Percentiles rank a stretch among this genome's conserved stretches.
phyloP scores from a whole-genome alignment of 2,113 vertebrate species.

The Dunckerocampus dactyliophorus region DNA sequence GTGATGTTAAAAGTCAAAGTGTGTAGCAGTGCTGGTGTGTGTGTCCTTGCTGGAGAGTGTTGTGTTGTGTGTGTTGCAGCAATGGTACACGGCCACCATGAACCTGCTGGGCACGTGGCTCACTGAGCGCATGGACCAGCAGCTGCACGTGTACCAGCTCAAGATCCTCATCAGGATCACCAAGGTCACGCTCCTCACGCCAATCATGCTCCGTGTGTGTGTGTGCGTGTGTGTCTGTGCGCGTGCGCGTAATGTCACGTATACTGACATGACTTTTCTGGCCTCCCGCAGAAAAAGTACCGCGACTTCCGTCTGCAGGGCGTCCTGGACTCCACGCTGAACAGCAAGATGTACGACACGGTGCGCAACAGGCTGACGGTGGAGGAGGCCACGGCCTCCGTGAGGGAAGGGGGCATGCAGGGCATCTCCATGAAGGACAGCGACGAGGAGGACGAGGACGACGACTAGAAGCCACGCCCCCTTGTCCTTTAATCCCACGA shows the following conservation, averaged over 20 bases:
- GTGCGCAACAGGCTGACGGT: constrained; percentile 93
- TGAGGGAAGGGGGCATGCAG: constrained; percentile 94
- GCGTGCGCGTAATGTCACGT: no score
- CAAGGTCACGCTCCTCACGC: constrained; percentile 76
- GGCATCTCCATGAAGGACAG: constrained; percentile 99
- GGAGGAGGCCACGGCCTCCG: constrained; percentile 92
- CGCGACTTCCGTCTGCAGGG: constrained; percentile 98
- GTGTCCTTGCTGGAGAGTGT: constrained; percentile 85
- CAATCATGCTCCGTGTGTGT: not conserved
- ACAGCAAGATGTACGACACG: constrained; percentile 98
- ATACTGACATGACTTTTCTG: not conserved
- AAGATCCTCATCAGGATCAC: constrained; percentile 99
- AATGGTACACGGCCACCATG: constrained; percentile 99
- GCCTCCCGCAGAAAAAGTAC: constrained; percentile 87
- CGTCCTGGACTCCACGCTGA: constrained; percentile 95
- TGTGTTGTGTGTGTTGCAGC: constrained; percentile 92
- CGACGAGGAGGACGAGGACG: constrained; percentile 92
- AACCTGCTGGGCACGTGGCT: constrained; percentile 96
- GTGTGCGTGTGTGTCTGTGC: not conserved
- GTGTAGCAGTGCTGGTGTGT: constrained; percentile 44
- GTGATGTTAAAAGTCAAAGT: no score
- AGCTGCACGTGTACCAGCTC: constrained; percentile 98
- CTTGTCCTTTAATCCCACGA: constrained; percentile 10
- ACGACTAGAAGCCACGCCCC: constrained; percentile 61
- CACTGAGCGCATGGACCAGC: constrained; percentile 98